Conservation (phyloP, 1,140 invertebrate genomes). For the Sinella curviseta region DNA sequence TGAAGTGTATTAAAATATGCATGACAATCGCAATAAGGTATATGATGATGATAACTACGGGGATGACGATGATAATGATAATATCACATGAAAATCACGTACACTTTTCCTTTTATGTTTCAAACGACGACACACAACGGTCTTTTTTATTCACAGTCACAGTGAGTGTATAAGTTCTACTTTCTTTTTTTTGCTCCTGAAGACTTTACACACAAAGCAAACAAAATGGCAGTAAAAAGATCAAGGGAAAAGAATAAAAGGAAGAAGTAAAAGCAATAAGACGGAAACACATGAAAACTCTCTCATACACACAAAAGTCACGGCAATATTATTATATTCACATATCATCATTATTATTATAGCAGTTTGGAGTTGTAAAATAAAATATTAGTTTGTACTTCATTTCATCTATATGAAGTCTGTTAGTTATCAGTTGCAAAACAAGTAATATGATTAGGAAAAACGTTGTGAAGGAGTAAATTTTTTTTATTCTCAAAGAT, state of each 20-base stretch:
- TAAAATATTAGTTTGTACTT: too few relatives aligned
- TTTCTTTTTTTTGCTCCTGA: neutral
- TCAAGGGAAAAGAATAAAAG: neutral
- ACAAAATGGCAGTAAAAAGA: neutral
- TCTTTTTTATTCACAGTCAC: conserved; percentile 7
- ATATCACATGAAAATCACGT: conserved; percentile 15
- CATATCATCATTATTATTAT: too few relatives aligned
- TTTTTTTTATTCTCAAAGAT: too few relatives aligned
- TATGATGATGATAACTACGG: neutral
- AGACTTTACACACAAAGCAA: neutral
- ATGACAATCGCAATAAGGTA: conserved; percentile 20
- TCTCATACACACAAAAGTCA: neutral
- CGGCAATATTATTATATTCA: too few relatives aligned
- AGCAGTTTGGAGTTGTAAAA: too few relatives aligned
- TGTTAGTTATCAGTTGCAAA: too few relatives aligned
- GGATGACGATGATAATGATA: conserved; percentile 14
- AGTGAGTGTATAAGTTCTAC: neutral
- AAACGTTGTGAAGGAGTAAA: too few relatives aligned
- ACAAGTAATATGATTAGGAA: too few relatives aligned
- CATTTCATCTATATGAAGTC: too few relatives aligned
- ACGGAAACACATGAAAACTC: neutral
- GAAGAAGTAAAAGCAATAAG: neutral
- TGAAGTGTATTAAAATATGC: conserved; percentile 1
- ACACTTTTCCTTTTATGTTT: conserved; percentile 15
- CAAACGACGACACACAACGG: neutral